Evolutionary conservation across 2,888 invertebrate species (phyloP), one percentile per base, ranked within the genome.

Genomic region (Xanthia icteritia): DNA sequence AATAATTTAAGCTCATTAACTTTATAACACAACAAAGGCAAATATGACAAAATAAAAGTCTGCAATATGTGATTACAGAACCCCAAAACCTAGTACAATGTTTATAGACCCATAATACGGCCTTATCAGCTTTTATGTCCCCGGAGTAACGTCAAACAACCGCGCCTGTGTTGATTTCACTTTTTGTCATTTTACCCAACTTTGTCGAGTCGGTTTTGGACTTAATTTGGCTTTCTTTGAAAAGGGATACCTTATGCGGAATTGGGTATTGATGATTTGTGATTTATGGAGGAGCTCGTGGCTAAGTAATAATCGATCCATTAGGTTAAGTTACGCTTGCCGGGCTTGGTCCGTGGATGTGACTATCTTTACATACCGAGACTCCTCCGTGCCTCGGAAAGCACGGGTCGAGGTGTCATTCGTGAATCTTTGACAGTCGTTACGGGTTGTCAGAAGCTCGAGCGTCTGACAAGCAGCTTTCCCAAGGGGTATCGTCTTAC

Each of bases 111-210:
- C 27, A 15, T 56, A 75, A 58, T 56, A 42, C 17, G 15, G 31
- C 6, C 42, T 65, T 64, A 69, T 73, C 36, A 69, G 48, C 61
- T 5, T 65, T 69, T 61, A 45, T 56, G 60, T 61, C 5, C 36
- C 65, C 73, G 13, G 73, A 70, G 73, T 80, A 60, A 84, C 48
- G 27, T 48, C 73, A 81, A 84, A 81, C 61, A 84, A 45, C 68
- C 81, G 20, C 81, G 61, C 85, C 85, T 66, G 11, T 81, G 69
- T 84, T 79, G 85, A 69, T 75, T 45, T 20, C 17, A 65, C 20
- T 82, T 81, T 81, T 85, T 66, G 73, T 63, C 23, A 36, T 60
- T 84, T 80, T 60, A 51, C 17, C 51, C 17, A 81, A 84, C 58
- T 80, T 60, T 61, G n/a, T 39, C 1, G 5, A 61, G 20, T 61